Conservation (phyloP, 1,140 invertebrate genomes). For the Zaprionus vittiger region DNA sequence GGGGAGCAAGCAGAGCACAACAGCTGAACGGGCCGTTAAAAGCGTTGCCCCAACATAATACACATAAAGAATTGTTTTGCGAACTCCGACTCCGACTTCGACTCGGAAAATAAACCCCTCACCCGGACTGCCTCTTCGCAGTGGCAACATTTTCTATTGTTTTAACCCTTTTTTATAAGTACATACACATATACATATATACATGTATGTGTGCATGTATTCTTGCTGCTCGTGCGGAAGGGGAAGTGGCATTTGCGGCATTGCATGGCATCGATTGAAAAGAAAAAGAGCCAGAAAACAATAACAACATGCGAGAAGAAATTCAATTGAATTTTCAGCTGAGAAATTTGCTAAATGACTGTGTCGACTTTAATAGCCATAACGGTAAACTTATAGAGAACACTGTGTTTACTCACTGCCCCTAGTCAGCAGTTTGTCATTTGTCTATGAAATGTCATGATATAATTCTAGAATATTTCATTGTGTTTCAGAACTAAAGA, state of each 20-base stretch:
- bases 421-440: no score
- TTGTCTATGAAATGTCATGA: no score
- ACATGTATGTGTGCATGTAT: conserved; percentile 44
- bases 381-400: background rate
- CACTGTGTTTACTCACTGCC: no score
- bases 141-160: conserved; percentile 72
- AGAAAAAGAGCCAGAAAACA: background rate
- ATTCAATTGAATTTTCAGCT: conserved; percentile 58
- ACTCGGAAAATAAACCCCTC: conserved; percentile 3
- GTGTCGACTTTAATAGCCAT: conserved; percentile 13
- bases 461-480: no score
- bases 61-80: conserved; percentile 76
- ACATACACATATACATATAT: conserved; percentile 13
- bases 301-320: conserved; percentile 10
- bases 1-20: conserved; percentile 29
- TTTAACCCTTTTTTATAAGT: conserved; percentile 70
- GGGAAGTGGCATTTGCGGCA: conserved; percentile 63
- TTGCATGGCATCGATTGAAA: conserved; percentile 69
- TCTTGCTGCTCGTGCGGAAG: conserved; percentile 42
- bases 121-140: conserved; percentile 17
- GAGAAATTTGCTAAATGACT: conserved; percentile 35
- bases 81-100: conserved; percentile 18
- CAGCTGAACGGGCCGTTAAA: conserved; percentile 79
- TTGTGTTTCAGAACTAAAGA: no score
- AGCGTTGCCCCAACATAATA: conserved; percentile 63